These are phyloP conservation scores for Leucozona laternaria DNA, from an alignment of 2,888 invertebrate genomes.

Conservation along the genomic window DNA sequence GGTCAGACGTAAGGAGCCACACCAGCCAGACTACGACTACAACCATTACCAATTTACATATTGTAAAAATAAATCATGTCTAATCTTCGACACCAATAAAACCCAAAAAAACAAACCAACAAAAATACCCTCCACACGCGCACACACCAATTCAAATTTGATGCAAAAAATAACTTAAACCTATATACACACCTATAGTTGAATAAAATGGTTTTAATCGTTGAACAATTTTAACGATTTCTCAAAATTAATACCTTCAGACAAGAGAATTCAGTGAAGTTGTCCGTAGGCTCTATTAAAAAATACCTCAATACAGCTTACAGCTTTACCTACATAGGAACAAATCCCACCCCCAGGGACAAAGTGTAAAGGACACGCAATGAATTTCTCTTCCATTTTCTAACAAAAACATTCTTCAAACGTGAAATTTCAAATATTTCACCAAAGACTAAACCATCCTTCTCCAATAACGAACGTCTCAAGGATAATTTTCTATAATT, in stretches of 20 bases:
- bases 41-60: slow-evolving; percentile 9
- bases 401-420: slow-evolving; percentile 13
- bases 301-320: background rate
- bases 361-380: slow-evolving; percentile 13
- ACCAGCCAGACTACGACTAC: background rate
- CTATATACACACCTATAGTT: too few relatives aligned
- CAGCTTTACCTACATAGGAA: background rate
- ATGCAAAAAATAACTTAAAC: background rate
- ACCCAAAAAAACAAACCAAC: background rate
- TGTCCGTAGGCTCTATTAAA: slow-evolving; percentile 13
- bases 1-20: slow-evolving; percentile 1
- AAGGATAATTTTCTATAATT: slow-evolving; percentile 53
- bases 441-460: slow-evolving; percentile 20
- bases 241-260: slow-evolving; percentile 6
- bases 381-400: slow-evolving; percentile 32
- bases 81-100: slow-evolving; percentile 5
- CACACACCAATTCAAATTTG: background rate
- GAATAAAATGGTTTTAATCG: slow-evolving; percentile 4
- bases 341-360: background rate
- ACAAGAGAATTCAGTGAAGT: slow-evolving; percentile 11
- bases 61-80: slow-evolving; percentile 18
- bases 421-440: slow-evolving; percentile 43
- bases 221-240: slow-evolving; percentile 30
- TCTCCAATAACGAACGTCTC: slow-evolving; percentile 33
- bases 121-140: background rate